phyloP scores from a whole-genome alignment of 2,797 vertebrate genomes.

The Falco cherrug region DNA sequence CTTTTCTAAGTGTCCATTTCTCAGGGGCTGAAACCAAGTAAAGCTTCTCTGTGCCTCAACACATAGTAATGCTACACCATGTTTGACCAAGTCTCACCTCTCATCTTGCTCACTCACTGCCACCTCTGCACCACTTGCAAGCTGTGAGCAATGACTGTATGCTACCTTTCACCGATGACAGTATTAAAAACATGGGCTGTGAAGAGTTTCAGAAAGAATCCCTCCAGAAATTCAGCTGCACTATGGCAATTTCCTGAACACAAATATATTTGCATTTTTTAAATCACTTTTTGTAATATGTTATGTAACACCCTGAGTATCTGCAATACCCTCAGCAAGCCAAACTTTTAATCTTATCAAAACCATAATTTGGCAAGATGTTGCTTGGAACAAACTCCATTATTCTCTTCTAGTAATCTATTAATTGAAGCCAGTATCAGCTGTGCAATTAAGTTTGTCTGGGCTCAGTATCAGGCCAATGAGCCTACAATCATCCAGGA shows the following conservation, averaged over 20 bases:
- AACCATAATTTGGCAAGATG: not conserved
- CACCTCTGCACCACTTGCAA: not conserved
- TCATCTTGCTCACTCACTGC: not conserved
- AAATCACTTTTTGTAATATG: not conserved
- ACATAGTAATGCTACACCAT: rapidly evolving
- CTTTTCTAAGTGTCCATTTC: not conserved
- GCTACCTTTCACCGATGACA: not conserved
- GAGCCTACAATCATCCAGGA: not conserved
- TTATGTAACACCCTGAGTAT: not conserved
- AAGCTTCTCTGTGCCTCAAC: not conserved
- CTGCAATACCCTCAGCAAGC: not conserved
- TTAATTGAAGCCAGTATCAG: not conserved
- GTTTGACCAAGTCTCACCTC: rapidly evolving
- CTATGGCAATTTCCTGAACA: not conserved
- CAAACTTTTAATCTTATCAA: not conserved
- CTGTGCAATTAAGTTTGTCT: not conserved
- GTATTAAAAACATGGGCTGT: not conserved
- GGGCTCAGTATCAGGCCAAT: not conserved
- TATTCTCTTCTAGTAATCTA: not conserved
- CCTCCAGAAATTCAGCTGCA: not conserved
- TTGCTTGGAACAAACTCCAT: not conserved
- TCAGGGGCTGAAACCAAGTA: not conserved
- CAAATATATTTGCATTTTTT: not conserved
- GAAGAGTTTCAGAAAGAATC: not conserved
- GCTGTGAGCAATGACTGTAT: not conserved